A percentile compares a stretch with the other conserved stretches of the same genome.
These are phyloP conservation scores for Sipha maydis DNA, from an alignment of 2,888 invertebrate genomes.

Conservation along the genomic window DNA sequence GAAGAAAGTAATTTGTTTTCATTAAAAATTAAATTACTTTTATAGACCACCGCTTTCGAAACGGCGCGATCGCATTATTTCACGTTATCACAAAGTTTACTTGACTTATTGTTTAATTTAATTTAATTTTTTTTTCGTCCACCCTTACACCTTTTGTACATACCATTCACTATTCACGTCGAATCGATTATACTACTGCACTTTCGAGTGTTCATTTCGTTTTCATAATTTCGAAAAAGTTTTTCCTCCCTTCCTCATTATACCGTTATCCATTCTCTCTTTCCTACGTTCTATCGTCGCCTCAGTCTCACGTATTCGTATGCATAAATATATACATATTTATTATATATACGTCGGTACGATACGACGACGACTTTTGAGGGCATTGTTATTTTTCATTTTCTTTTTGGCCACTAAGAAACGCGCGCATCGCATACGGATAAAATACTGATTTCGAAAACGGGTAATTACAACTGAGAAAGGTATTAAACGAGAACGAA, in stretches of 20 bases:
- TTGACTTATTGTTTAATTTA: not conserved
- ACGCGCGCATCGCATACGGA: too few relatives aligned
- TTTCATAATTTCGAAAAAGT: constrained; percentile 1
- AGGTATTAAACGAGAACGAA: not conserved
- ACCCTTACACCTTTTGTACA: not conserved
- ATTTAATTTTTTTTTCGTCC: not conserved
- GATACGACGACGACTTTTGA: not conserved
- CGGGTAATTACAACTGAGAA: not conserved
- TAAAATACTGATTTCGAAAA: not conserved
- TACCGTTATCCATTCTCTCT: not conserved
- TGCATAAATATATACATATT: not conserved
- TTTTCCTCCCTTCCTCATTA: not conserved
- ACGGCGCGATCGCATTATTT: not conserved
- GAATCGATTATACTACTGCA: constrained; percentile 6
- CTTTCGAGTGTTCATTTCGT: not conserved
- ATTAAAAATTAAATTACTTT: not conserved
- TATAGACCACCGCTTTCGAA: not conserved
- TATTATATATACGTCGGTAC: not conserved
- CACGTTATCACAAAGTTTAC: constrained; percentile 6
- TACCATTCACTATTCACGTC: not conserved
- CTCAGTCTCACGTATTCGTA: not conserved
- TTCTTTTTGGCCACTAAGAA: not conserved
- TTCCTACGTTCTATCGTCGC: not conserved
- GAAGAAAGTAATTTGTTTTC: constrained; percentile 9
- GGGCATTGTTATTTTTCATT: not conserved